phyloP scores from a whole-genome alignment of 2,888 invertebrate genomes.

The Chrysomela aeneicollis region DNA sequence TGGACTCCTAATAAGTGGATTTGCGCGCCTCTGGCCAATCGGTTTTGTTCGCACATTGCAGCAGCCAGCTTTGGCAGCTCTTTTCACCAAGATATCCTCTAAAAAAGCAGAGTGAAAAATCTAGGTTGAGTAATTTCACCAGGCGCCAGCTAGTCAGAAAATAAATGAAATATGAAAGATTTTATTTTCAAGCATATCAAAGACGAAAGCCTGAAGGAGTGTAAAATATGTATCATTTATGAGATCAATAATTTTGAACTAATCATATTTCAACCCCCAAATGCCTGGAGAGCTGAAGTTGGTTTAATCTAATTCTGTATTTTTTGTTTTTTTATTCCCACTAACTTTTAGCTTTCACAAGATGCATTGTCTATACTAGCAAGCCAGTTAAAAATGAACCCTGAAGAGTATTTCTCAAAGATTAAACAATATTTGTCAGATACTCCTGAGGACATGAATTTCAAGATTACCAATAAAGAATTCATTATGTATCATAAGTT shows the following conservation, averaged over 20 bases:
- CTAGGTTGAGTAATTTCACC: no score
- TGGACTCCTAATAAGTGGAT: no score
- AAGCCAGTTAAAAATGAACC: constrained; percentile 1
- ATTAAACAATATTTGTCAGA: constrained; percentile 1
- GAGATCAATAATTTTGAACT: neutral
- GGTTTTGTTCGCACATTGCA: no score
- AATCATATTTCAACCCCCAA: neutral
- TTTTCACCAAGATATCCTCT: no score
- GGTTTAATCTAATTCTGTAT: neutral
- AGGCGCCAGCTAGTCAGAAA: no score
- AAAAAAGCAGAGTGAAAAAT: no score
- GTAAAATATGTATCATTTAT: neutral
- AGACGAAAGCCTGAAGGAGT: neutral
- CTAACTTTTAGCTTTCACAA: neutral
- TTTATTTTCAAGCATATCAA: neutral
- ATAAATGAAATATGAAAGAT: no score
- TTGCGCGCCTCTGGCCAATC: no score
- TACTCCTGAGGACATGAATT: constrained; percentile 1
- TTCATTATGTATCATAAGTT: constrained; percentile 10
- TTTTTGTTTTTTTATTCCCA: neutral
- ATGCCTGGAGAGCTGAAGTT: constrained; percentile 11
- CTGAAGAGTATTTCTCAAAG: constrained; percentile 2
- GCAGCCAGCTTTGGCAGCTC: no score
- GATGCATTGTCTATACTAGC: constrained; percentile 3
- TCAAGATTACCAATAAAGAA: constrained; percentile 4